phyloP scores from a whole-genome alignment of 2,113 vertebrate genomes.

The Odontesthes bonariensis region DNA sequence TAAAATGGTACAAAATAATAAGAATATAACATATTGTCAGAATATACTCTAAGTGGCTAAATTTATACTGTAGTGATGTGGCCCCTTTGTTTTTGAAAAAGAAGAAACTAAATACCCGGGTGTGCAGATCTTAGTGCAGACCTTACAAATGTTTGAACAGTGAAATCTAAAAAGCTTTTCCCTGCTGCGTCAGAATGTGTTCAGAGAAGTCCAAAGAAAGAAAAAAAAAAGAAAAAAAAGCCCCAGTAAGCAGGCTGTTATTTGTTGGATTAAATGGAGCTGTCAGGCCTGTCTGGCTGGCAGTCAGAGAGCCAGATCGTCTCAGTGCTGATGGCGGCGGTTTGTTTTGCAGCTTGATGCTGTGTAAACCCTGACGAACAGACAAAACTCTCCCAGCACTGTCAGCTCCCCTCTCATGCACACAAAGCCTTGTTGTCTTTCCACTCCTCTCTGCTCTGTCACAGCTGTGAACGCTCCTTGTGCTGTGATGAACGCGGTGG shows the following conservation, averaged over 20 bases:
- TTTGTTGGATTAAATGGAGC: conserved; percentile 70
- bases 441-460: conserved; percentile 11
- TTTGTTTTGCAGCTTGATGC: conserved; percentile 50
- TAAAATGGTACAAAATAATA: too few species aligned
- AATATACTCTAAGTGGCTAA: too few species aligned
- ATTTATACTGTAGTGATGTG: too few species aligned
- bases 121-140: background rate
- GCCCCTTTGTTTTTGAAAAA: too few species aligned
- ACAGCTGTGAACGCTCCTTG: conserved; percentile 3
- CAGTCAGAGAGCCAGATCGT: conserved; percentile 42
- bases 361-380: conserved; percentile 45
- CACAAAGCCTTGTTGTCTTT: conserved; percentile 28
- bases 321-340: conserved; percentile 50
- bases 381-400: conserved; percentile 25
- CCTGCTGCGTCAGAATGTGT: conserved; percentile 40
- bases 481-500: conserved; percentile 31
- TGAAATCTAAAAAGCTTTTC: conserved; percentile 1
- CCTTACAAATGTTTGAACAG: background rate
- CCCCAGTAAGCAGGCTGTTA: conserved; percentile 57
- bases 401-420: conserved; percentile 9
- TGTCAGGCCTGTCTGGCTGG: conserved; percentile 54
- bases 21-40: too few species aligned
- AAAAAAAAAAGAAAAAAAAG: conserved; percentile 25
- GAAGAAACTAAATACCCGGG: too few species aligned
- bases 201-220: conserved; percentile 27